These are phyloP conservation scores for Phymanthus crucifer DNA, from an alignment of 92 coral and sea anemone species.

Conservation along the genomic window DNA sequence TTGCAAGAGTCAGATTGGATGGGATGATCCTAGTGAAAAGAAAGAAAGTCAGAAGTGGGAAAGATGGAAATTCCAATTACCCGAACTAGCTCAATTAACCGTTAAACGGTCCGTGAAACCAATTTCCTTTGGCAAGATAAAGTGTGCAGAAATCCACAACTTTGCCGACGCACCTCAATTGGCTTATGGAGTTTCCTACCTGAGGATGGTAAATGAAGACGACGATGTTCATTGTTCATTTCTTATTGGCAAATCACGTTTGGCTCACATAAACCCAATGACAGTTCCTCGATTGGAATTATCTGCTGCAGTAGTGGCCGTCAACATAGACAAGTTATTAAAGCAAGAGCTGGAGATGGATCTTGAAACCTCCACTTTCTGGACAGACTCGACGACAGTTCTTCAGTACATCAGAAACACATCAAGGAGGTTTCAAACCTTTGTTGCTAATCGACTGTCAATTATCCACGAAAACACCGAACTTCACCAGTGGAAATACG, in stretches of 20 bases:
- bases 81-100: slow-evolving; percentile 8
- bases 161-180: slow-evolving; percentile 27
- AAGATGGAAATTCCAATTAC: slow-evolving; percentile 25
- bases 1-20: not conserved
- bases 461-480: too few species aligned
- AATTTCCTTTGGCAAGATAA: not conserved
- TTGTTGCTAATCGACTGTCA: too few species aligned
- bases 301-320: too few species aligned
- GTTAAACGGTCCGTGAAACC: slow-evolving; percentile 31
- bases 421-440: too few species aligned
- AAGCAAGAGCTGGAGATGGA: too few species aligned
- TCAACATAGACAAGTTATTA: too few species aligned
- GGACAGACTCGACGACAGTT: too few species aligned
- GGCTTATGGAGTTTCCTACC: slow-evolving; percentile 9
- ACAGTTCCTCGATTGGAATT: not conserved
- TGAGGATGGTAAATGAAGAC: not conserved
- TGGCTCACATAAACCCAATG: slow-evolving; percentile 14
- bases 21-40: slow-evolving; percentile 7
- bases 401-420: too few species aligned
- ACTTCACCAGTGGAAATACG: not conserved
- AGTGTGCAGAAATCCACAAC: slow-evolving; percentile 19
- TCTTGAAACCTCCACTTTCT: too few species aligned
- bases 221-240: slow-evolving; percentile 9
- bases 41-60: slow-evolving; percentile 17
- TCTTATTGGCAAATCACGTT: slow-evolving; percentile 12